Conservation (phyloP, 2,113 vertebrate species). For the Penelope pileata region DNA sequence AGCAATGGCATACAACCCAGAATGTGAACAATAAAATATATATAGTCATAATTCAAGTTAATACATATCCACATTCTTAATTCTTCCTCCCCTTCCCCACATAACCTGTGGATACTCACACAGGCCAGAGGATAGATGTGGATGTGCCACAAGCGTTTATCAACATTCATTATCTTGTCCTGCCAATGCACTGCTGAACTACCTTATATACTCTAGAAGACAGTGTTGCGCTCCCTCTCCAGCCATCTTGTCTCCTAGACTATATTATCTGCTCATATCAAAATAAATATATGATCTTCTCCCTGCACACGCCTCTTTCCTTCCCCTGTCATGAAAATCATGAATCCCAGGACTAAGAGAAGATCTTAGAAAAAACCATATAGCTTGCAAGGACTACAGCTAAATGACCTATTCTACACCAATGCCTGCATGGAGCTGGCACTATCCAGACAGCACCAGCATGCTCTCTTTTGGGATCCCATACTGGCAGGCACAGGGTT, state of each 20-base stretch:
- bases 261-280: neutral
- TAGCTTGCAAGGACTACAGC: neutral
- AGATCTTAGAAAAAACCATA: fast-evolving
- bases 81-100: neutral
- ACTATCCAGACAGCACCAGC: neutral
- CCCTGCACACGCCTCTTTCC: neutral
- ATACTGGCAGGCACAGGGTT: neutral
- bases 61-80: neutral
- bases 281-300: neutral
- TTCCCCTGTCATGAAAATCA: neutral
- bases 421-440: neutral
- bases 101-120: neutral
- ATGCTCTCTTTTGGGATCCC: fast-evolving
- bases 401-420: fast-evolving
- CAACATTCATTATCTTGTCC: neutral
- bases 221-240: neutral
- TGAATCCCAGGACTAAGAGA: neutral
- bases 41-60: neutral
- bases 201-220: neutral
- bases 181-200: neutral
- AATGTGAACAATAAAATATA: neutral
- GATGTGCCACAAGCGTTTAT: neutral
- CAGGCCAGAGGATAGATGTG: neutral
- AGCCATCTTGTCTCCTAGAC: neutral
- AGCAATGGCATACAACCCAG: neutral